A percentile compares a stretch with the other conserved stretches of the same genome.
These are phyloP conservation scores for Sabatieria punctata DNA, from an alignment of 2,888 invertebrate species.

Conservation along the genomic window DNA sequence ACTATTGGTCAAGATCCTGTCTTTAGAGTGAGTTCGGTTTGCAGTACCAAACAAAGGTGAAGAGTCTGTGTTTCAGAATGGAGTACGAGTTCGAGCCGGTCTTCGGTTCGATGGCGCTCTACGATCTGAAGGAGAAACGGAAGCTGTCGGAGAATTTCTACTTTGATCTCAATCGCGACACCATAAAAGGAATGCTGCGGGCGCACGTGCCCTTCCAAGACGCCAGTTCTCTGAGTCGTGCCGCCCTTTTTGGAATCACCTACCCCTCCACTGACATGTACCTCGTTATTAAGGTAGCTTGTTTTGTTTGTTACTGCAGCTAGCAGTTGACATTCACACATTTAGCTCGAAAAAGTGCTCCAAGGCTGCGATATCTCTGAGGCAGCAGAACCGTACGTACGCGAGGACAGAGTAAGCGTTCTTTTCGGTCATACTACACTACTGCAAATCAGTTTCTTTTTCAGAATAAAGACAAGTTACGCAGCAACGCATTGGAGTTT, in stretches of 20 bases:
- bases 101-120: conserved; percentile 79
- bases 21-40: conserved; percentile 2
- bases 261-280: conserved; percentile 78
- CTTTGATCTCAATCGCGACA: conserved; percentile 74
- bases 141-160: conserved; percentile 80
- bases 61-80: conserved; percentile 45
- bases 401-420: conserved; percentile 62
- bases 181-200: conserved; percentile 59
- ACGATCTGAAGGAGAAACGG: conserved; percentile 62
- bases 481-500: conserved; percentile 60
- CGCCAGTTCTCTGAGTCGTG: conserved; percentile 59
- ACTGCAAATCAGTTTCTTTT: too few relatives aligned
- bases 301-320: background rate
- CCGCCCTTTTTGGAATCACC: conserved; percentile 68
- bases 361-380: conserved; percentile 81
- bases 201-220: conserved; percentile 65
- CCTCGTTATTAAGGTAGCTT: conserved; percentile 53
- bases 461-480: conserved; percentile 59
- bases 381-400: conserved; percentile 81
- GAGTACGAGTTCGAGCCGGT: conserved; percentile 85
- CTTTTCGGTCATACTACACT: conserved; percentile 49
- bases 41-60: too few relatives aligned
- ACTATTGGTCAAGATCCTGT: background rate
- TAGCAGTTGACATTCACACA: conserved; percentile 7
- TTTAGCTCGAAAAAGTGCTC: conserved; percentile 66